A percentile compares a stretch with the other conserved stretches of the same genome.
Conservation (phyloP, 2,888 invertebrate genomes). For the Sminthurides aquaticus region DNA sequence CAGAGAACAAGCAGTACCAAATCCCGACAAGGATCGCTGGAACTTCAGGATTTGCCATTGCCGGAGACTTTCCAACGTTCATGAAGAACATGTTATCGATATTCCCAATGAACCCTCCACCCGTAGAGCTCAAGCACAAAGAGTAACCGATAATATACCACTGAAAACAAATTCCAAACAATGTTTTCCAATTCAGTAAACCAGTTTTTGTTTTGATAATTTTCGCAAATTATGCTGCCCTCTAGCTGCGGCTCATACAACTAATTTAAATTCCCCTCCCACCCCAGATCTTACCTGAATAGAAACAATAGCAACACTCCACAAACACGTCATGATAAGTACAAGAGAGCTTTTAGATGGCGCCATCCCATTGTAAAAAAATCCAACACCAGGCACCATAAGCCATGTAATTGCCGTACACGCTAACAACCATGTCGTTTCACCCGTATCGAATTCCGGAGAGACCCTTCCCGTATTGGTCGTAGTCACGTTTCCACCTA, state of each 20-base stretch:
- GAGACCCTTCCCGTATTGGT: background rate
- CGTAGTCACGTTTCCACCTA: too few relatives aligned
- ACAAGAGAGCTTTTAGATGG: constrained; percentile 35
- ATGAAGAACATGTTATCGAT: constrained; percentile 29
- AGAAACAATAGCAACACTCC: constrained; percentile 34
- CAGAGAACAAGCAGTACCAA: constrained; percentile 42
- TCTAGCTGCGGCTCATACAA: background rate
- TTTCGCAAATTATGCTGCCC: background rate
- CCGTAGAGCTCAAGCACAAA: constrained; percentile 31
- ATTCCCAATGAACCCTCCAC: constrained; percentile 32
- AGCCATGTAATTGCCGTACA: constrained; percentile 33
- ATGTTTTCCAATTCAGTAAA: background rate
- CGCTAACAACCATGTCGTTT: constrained; percentile 19
- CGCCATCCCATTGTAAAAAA: constrained; percentile 36
- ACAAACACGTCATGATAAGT: constrained; percentile 32
- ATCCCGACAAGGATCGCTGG: constrained; percentile 36
- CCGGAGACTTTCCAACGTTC: constrained; percentile 29
- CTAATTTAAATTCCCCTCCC: background rate
- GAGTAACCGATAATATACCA: constrained; percentile 36
- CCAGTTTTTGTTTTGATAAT: background rate
- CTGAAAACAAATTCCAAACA: constrained; percentile 19
- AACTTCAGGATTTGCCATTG: constrained; percentile 29
- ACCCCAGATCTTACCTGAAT: constrained; percentile 38
- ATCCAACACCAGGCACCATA: constrained; percentile 39
- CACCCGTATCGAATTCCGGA: constrained; percentile 13